These are phyloP conservation scores for Meriones unguiculatus DNA, from an alignment of 2,113 vertebrate genomes.

Conservation along the genomic window DNA sequence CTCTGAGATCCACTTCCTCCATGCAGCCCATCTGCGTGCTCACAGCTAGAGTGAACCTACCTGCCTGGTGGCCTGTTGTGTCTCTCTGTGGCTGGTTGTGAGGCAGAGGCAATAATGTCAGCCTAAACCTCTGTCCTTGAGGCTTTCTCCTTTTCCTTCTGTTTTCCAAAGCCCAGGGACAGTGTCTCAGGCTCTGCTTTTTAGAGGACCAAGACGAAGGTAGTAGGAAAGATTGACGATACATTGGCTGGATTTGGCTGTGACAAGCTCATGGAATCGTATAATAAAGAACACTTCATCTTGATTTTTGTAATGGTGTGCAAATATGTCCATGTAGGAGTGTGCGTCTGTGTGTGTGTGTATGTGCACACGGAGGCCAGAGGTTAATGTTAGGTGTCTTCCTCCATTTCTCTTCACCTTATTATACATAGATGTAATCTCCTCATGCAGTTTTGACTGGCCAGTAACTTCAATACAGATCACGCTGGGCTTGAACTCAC, in stretches of 20 bases:
- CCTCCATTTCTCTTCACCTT: not conserved
- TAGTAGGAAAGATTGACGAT: not conserved
- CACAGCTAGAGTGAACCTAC: not conserved
- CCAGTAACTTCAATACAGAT: not conserved
- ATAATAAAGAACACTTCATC: not conserved
- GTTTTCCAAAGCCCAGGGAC: not conserved
- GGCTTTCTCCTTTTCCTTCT: not conserved
- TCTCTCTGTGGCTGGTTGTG: not conserved
- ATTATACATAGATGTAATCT: not conserved
- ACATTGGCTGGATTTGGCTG: not conserved
- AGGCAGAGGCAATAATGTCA: not conserved
- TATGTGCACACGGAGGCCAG: not conserved
- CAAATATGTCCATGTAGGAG: not conserved
- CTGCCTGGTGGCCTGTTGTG: not conserved
- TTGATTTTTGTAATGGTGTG: not conserved
- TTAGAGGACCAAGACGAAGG: not conserved
- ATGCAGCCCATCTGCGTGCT: not conserved
- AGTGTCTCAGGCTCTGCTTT: not conserved
- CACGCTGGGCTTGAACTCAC: not conserved
- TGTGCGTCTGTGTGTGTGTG: not conserved
- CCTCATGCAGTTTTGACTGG: not conserved
- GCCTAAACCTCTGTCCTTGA: not conserved
- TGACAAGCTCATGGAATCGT: not conserved
- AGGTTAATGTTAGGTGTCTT: not conserved
- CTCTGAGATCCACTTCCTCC: not conserved